Evolutionary conservation across 2,888 invertebrate species (phyloP), one percentile per base, ranked within the genome.

Genomic region (Tuberolachnus salignus): DNA sequence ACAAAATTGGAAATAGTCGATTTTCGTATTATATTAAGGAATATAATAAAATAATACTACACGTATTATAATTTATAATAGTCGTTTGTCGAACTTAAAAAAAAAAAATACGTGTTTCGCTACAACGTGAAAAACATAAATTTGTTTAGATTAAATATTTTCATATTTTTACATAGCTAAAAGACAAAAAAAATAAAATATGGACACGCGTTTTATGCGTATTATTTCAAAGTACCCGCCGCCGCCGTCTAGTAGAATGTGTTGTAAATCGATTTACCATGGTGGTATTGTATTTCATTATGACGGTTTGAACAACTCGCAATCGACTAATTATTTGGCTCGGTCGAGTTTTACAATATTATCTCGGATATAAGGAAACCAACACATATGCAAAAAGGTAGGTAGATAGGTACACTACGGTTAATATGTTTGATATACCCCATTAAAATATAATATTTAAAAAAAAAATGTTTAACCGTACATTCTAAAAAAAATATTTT

Each of bases 261-360:
- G 6, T 34, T 34, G 34, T 34, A 34, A 61, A 72, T 61, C 49
- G 34, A 72, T 72, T 72, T 19, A 14, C 13, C 26, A 19, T 19
- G 19, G 46, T 19, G 19, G 46, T n/a, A 61, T 49, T 61, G 72
- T 49, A 19, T 34, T 49, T 71, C 26, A 1, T 46, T 49, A 49
- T 73, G 63, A 1, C 19, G 0, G 10, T 21, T 49, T 61, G 14
- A 73, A 63, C 63, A 34, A 53, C 42, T 53, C 23, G 63, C 42
- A 63, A 74, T 44, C 61, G 46, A 71, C 46, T 59, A 57, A 26
- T n/a, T 57, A 44, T n/a, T n/a, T n/a, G n/a, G 13, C 13, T 21
- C 2, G 3, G 44, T 64, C 10, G n/a, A 46, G 46, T 59, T 59
- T 11, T 71, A 46, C 16, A 23, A 49, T 23, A 46, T 16, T 66